Evolutionary conservation across 2,888 invertebrate species (phyloP).

Genomic region (Gisinianus flammeolus): DNA sequence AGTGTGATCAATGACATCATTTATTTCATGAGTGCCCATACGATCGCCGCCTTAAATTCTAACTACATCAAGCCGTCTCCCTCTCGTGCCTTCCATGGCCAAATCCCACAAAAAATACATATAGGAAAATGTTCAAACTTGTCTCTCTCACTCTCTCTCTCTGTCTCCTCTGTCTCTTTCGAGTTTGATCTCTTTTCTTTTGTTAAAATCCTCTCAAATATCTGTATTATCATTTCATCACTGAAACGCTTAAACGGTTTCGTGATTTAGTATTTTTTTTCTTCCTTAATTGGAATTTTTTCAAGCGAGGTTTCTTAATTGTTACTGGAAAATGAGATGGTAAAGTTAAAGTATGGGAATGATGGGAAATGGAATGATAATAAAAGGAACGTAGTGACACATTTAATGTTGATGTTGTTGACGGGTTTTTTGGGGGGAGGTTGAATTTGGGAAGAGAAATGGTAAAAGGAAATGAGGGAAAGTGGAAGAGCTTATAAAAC

Average conservation of each 20-base stretch:
- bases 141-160: neutral
- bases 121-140: neutral
- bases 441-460: neutral
- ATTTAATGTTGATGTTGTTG: too few relatives aligned
- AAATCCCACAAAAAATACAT: neutral
- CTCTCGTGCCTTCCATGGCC: neutral
- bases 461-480: neutral
- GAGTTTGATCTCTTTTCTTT: neutral
- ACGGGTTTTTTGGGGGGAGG: too few relatives aligned
- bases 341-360: too few relatives aligned
- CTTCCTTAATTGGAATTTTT: too few relatives aligned
- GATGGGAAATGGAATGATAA: too few relatives aligned
- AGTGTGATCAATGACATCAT: slow-evolving; percentile 49
- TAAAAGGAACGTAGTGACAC: too few relatives aligned
- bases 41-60: neutral
- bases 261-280: too few relatives aligned
- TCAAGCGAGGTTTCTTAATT: too few relatives aligned
- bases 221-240: neutral
- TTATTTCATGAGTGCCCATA: slow-evolving; percentile 24
- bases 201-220: neutral
- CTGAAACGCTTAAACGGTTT: too few relatives aligned
- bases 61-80: neutral
- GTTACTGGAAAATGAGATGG: too few relatives aligned
- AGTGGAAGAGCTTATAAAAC: too few relatives aligned
- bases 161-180: too few relatives aligned